A percentile compares a stretch with the other conserved stretches of the same genome.
Evolutionary conservation across 64 coral and sea anemone genomes (phyloP).

Genomic region (Platygyra sinensis): DNA sequence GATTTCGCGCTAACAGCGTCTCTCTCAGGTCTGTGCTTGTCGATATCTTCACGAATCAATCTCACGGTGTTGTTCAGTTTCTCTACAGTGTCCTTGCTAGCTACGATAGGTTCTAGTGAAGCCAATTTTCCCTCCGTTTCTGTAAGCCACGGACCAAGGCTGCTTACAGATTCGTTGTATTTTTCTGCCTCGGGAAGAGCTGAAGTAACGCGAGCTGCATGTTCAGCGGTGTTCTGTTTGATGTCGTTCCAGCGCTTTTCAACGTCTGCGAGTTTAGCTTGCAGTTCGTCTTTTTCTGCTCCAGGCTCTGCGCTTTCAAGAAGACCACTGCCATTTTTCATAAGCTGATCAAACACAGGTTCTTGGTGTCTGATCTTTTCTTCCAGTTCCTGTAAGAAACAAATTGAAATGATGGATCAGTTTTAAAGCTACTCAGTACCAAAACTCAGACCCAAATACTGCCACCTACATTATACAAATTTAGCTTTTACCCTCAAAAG

Average conservation of each 20-base stretch:
- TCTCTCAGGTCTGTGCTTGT: constrained; percentile 63
- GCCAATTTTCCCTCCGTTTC: constrained; percentile 77
- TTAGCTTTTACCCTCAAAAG: too few species aligned
- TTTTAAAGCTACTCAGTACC: too few species aligned
- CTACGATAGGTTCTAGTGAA: constrained; percentile 55
- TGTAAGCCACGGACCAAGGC: constrained; percentile 66
- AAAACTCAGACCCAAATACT: too few species aligned
- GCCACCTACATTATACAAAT: too few species aligned
- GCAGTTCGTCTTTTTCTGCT: constrained; percentile 75
- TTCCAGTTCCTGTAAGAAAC: constrained; percentile 49
- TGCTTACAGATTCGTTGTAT: constrained; percentile 61
- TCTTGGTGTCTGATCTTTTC: constrained; percentile 85
- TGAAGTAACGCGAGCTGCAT: constrained; percentile 54
- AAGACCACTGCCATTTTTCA: constrained; percentile 76
- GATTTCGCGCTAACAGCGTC: constrained; percentile 71
- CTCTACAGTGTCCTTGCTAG: constrained; percentile 50
- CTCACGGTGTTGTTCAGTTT: constrained; percentile 58
- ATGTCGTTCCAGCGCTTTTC: constrained; percentile 81
- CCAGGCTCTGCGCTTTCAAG: constrained; percentile 92
- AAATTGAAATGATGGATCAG: not conserved
- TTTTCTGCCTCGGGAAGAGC: constrained; percentile 78
- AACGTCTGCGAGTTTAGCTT: constrained; percentile 73
- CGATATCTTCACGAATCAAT: constrained; percentile 56
- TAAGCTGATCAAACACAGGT: constrained; percentile 81
- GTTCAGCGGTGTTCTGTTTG: constrained; percentile 68